Base-by-base conservation (phyloP, 2,797 vertebrate species). In the Scomberomorus guttatus region DNA sequence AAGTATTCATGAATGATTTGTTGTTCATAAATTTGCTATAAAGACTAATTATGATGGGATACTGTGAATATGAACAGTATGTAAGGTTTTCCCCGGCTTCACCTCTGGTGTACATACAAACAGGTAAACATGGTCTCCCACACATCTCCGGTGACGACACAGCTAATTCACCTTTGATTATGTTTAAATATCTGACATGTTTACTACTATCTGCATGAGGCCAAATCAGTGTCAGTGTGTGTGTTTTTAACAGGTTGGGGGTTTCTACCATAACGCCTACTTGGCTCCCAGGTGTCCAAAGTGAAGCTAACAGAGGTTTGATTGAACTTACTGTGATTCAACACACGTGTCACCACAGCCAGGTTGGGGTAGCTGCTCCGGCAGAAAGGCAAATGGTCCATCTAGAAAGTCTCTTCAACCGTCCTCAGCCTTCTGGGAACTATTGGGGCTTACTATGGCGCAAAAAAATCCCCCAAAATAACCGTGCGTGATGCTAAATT, bases 341-440 rank as follows among this genome's bases (percentile, higher is more conserved):
- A 2, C 17, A 92, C 79, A 24, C 66, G 91, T 50, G 92, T 82
- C 50, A 93, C 92, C 65, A 94, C 93, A 0, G 89, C 58, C 0
- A 95, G 81, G 61, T 94, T 94, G 0, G 81, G 72, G 71, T 91
- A 92, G 22, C 25, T 50, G 22, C 79, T 80, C 6, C 62, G 72
- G 15, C 20, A 67, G 6, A 56, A 55, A 22, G 18, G 17, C 74
- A 54, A 66, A 0, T 8, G 79, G 24, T 76, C 71, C 74, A 84
- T 76, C 24, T 1, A 0, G 29, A 11, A 10, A 55, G 37, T 12
- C 13, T 6, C 17, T 6, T 11, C n/a, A 8, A 0, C 3, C 24
- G 37, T 11, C 37, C 4, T 54, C 22, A 58, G n/a, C 10, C 20
- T 44, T 14, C 1, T 2, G 44, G 15, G 9, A 6, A 24, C 13